phyloP scores from a whole-genome alignment of 1,140 invertebrate species.

The Tetraneura akinire region DNA sequence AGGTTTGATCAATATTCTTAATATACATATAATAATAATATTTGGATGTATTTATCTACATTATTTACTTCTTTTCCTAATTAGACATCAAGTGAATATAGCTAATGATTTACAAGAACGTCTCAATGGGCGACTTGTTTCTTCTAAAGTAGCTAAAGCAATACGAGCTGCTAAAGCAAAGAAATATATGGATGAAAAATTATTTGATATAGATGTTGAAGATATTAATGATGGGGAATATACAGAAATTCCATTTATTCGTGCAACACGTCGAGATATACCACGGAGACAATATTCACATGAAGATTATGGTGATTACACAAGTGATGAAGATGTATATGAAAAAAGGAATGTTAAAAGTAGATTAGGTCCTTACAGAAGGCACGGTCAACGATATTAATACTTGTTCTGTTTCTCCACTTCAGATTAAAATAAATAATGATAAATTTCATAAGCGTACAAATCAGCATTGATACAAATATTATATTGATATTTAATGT shows the following conservation, averaged over 20 bases:
- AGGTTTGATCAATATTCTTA: slow-evolving; percentile 8
- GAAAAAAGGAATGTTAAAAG: slow-evolving; percentile 33
- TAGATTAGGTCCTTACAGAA: slow-evolving; percentile 37
- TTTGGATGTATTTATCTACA: not conserved
- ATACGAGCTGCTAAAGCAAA: slow-evolving; percentile 33
- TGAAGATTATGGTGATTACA: slow-evolving; percentile 38
- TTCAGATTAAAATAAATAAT: slow-evolving; percentile 44
- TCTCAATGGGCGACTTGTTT: slow-evolving; percentile 37
- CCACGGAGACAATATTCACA: slow-evolving; percentile 32
- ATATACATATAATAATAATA: not conserved
- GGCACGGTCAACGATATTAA: slow-evolving; percentile 26
- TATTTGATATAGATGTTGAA: slow-evolving; percentile 30
- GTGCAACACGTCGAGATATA: slow-evolving; percentile 44
- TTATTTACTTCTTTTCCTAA: not conserved
- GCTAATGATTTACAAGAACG: slow-evolving; percentile 40
- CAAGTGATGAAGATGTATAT: slow-evolving; percentile 20
- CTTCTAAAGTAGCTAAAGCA: slow-evolving; percentile 42
- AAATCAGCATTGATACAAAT: slow-evolving; percentile 23
- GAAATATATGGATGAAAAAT: slow-evolving; percentile 30
- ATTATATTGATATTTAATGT: too few relatives aligned
- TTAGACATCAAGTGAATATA: slow-evolving; percentile 37
- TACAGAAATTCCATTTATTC: slow-evolving; percentile 20
- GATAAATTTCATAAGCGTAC: slow-evolving; percentile 44
- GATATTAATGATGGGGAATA: slow-evolving; percentile 20
- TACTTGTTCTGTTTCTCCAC: slow-evolving; percentile 30